Base-by-base conservation (phyloP, 2,113 vertebrate genomes). In the Tetrao urogallus region DNA sequence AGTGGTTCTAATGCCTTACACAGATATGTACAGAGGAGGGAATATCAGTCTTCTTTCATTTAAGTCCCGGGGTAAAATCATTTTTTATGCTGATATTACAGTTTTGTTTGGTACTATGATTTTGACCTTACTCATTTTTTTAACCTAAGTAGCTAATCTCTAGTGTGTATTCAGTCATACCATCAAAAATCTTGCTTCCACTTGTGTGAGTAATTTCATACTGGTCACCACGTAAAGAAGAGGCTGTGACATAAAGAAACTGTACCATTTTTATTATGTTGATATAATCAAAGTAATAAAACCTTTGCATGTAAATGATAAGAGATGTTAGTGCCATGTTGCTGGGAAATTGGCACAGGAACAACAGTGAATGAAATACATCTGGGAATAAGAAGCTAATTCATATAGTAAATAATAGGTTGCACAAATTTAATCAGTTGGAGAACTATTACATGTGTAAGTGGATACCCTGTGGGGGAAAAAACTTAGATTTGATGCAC, bases 351-450 rank as follows among this genome's bases (percentile, higher is more conserved):
- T 94, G 91, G 91, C 88, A 69, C 72, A 75, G 76, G 54, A 95
- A 90, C 76, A 91, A 27, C 57, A 38, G 61, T 65, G 79, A 95
- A 81, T 65, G 30, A 81, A 74, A 81, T 83, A 72, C 91, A 90
- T 91, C 75, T 93, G 87, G 94, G 88, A 92, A 81, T 91, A 89
- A 92, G 79, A 92, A 78, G 22, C 52, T 82, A 88, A 86, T 91
- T 89, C 76, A 52, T 83, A 77, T 32, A 86, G 76, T 86, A 94
- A 96, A 90, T 92, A 92, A 86, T 88, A 86, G 79, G 85, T 89
- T 90, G 79, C 82, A 83, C 85, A 78, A 83, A 88, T 93, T 69
- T 86, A 94, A 92, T 93, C 85, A 61, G 34, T 50, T 83, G 47
- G 72, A 88, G 75, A 90, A 88, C 69, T 57, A 81, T 89, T 93